A percentile compares a stretch with the other conserved stretches of the same genome.
Evolutionary conservation across 1,140 invertebrate genomes (phyloP).

Genomic region (Conus ventricosus): DNA sequence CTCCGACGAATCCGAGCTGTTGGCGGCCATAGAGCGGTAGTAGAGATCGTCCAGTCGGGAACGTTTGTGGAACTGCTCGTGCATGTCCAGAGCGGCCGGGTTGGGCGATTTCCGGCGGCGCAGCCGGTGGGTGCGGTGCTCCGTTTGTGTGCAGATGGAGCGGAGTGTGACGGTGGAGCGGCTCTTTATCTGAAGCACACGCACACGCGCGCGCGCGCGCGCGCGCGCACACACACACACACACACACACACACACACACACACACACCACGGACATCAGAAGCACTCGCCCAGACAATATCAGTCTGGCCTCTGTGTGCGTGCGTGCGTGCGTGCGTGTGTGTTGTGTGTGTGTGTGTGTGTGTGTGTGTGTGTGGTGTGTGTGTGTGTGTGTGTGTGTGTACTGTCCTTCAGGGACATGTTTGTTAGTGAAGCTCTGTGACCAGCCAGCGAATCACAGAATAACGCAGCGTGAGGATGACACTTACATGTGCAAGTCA

Average conservation of each 20-base stretch:
- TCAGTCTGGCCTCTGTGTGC: too few relatives aligned
- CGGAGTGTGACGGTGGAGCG: slow-evolving; percentile 25
- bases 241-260: not conserved
- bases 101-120: not conserved
- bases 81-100: slow-evolving; percentile 1
- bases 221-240: not conserved
- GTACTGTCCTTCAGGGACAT: too few relatives aligned
- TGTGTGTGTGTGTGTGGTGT: too few relatives aligned
- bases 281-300: not conserved
- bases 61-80: slow-evolving; percentile 37
- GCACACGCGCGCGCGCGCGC: not conserved
- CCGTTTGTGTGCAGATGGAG: slow-evolving; percentile 43
- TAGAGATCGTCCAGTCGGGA: slow-evolving; percentile 21
- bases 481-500: too few relatives aligned
- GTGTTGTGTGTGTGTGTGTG: too few relatives aligned
- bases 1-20: slow-evolving; percentile 38
- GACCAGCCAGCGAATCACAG: too few relatives aligned
- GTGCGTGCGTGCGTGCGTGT: too few relatives aligned
- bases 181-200: slow-evolving; percentile 21
- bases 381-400: too few relatives aligned
- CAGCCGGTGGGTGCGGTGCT: not conserved
- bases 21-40: slow-evolving; percentile 21
- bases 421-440: too few relatives aligned
- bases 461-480: too few relatives aligned
- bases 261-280: not conserved